Percentiles rank a stretch among this genome's conserved stretches.
These are phyloP conservation scores for Mirounga angustirostris DNA, from an alignment of 2,113 vertebrate genomes.

Conservation along the genomic window DNA sequence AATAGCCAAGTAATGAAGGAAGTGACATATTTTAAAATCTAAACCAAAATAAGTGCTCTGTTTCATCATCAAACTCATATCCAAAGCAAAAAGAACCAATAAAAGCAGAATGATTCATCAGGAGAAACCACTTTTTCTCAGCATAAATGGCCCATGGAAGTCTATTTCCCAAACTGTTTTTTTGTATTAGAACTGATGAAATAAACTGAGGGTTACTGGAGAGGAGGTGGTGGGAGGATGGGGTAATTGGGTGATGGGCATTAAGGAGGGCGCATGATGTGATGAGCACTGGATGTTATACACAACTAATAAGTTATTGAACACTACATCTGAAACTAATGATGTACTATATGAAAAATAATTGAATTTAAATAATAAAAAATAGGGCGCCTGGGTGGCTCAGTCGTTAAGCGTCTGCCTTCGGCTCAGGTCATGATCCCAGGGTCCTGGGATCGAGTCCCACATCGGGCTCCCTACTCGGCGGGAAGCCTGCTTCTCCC, in stretches of 20 bases:
- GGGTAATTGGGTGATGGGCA: not conserved
- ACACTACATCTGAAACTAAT: not conserved
- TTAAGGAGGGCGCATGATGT: not conserved
- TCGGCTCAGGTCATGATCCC: too few relatives aligned
- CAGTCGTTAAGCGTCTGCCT: too few relatives aligned
- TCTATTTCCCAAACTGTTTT: not conserved
- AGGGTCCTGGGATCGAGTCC: too few relatives aligned
- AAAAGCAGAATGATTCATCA: not conserved
- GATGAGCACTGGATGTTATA: not conserved
- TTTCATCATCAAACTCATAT: not conserved
- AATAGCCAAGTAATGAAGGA: not conserved
- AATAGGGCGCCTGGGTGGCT: too few relatives aligned
- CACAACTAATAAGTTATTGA: not conserved
- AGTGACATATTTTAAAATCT: not conserved
- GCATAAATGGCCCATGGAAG: not conserved
- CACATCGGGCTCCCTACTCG: too few relatives aligned
- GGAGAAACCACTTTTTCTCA: not conserved
- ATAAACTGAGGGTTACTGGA: not conserved
- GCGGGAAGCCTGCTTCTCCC: too few relatives aligned
- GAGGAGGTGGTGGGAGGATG: not conserved
- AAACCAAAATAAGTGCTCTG: not conserved
- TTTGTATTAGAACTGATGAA: not conserved
- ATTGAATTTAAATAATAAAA: not conserved
- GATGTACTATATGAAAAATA: not conserved
- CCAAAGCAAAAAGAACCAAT: slow-evolving; percentile 1